Evolutionary conservation across 2,113 vertebrate species (phyloP).

Genomic region (Ailuropoda melanoleuca): DNA sequence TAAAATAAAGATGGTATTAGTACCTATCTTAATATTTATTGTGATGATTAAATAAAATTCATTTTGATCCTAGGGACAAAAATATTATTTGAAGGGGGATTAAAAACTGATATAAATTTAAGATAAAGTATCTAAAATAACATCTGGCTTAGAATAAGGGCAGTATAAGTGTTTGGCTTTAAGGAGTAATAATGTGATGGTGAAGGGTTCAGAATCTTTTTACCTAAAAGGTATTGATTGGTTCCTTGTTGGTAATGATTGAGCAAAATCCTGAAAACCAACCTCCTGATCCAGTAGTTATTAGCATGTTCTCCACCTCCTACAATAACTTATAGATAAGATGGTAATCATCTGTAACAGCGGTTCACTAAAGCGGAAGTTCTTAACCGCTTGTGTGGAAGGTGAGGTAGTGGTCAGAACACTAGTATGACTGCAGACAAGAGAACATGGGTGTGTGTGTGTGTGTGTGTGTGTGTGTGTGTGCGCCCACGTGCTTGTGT

Average conservation of each 20-base stretch:
- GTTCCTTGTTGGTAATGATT: background rate
- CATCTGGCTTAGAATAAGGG: background rate
- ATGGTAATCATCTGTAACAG: background rate
- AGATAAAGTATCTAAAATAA: background rate
- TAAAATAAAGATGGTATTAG: background rate
- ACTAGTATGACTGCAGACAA: background rate
- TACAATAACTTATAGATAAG: background rate
- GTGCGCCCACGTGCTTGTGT: fast-evolving
- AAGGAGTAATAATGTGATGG: background rate
- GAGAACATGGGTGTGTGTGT: background rate
- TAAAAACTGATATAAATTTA: background rate
- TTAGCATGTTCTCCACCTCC: background rate
- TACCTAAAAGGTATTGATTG: background rate
- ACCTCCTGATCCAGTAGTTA: background rate
- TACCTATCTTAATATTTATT: background rate
- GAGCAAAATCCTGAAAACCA: background rate
- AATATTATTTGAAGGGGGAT: background rate
- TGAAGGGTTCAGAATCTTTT: background rate
- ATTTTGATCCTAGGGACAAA: background rate
- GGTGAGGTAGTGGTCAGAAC: background rate
- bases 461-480: background rate
- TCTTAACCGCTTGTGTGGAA: background rate
- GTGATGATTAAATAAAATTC: background rate
- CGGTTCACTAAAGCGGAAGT: background rate
- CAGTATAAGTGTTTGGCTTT: background rate